A percentile compares a stretch with the other conserved stretches of the same genome.
phyloP scores from a whole-genome alignment of 2,797 vertebrate genomes.

The Anguilla obscura region DNA sequence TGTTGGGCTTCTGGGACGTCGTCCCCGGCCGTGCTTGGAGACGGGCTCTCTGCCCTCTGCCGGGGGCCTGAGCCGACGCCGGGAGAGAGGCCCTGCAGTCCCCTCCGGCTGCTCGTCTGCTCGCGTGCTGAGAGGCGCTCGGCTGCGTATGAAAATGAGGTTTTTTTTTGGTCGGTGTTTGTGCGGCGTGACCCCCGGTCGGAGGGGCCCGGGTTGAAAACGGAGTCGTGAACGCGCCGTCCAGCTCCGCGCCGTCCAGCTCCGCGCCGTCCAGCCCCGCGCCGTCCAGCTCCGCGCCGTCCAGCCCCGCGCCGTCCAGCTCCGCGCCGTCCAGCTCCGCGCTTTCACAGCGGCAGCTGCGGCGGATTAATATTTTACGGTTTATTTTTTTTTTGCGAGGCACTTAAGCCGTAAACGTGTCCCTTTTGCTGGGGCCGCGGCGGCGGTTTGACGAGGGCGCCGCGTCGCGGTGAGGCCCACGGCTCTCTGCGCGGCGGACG shows the following conservation, averaged over 20 bases:
- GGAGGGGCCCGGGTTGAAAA: not conserved
- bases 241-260: not conserved
- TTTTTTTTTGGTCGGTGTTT: not conserved
- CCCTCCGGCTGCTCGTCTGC: not conserved
- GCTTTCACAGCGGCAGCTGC: not conserved
- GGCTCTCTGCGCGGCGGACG: not conserved
- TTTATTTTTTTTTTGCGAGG: not conserved
- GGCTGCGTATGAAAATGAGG: not conserved
- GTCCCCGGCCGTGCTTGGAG: not conserved
- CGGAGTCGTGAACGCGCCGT: not conserved
- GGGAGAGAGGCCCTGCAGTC: not conserved
- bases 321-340: not conserved
- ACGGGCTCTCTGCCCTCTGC: not conserved
- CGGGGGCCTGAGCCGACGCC: not conserved
- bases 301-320: not conserved
- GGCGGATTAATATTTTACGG: slow-evolving; percentile 4
- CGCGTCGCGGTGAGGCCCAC: not conserved
- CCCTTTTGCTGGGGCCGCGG: not conserved
- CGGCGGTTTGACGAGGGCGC: not conserved
- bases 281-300: too few relatives aligned
- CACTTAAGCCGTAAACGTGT: not conserved
- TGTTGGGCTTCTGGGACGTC: not conserved
- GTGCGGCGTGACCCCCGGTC: not conserved
- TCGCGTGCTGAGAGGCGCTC: too few relatives aligned
- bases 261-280: not conserved